Conservation (phyloP, 2,797 vertebrate genomes). For the Carapus acus region DNA sequence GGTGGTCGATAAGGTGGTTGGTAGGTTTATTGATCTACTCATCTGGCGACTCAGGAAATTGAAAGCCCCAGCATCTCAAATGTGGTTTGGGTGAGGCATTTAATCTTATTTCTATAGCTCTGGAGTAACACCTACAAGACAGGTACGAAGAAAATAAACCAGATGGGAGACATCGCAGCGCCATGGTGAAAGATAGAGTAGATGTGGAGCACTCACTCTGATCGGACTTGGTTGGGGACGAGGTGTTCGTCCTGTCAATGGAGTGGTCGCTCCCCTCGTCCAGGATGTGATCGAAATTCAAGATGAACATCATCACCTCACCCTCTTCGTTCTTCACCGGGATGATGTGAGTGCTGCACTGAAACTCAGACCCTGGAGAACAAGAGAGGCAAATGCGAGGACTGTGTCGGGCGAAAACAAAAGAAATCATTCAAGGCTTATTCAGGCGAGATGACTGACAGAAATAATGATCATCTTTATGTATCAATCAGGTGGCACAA, state of each 20-base stretch:
- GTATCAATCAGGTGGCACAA: too few species aligned
- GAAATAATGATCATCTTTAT: too few species aligned
- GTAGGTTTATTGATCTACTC: too few species aligned
- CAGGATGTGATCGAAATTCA: slow-evolving; percentile 89
- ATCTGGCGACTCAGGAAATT: too few species aligned
- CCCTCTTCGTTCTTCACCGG: slow-evolving; percentile 98
- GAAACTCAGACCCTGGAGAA: slow-evolving; percentile 87
- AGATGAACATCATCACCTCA: slow-evolving; percentile 98
- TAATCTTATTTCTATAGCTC: too few species aligned
- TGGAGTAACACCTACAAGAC: too few species aligned
- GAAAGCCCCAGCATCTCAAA: too few species aligned
- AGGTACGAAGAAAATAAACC: too few species aligned
- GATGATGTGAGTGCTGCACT: slow-evolving; percentile 93
- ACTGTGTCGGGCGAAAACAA: slow-evolving; percentile 13
- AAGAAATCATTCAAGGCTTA: slow-evolving; percentile 6
- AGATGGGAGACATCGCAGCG: too few species aligned
- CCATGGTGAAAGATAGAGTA: neutral
- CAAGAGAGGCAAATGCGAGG: slow-evolving; percentile 14
- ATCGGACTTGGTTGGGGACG: slow-evolving; percentile 85
- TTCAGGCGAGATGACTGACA: neutral
- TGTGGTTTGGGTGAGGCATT: too few species aligned
- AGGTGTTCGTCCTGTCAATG: slow-evolving; percentile 84
- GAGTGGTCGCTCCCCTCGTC: slow-evolving; percentile 82
- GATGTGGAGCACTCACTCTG: slow-evolving; percentile 80
- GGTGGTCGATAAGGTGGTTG: too few species aligned